Base-by-base conservation (phyloP, 2,888 invertebrate genomes). In the Strigamia maritima region DNA sequence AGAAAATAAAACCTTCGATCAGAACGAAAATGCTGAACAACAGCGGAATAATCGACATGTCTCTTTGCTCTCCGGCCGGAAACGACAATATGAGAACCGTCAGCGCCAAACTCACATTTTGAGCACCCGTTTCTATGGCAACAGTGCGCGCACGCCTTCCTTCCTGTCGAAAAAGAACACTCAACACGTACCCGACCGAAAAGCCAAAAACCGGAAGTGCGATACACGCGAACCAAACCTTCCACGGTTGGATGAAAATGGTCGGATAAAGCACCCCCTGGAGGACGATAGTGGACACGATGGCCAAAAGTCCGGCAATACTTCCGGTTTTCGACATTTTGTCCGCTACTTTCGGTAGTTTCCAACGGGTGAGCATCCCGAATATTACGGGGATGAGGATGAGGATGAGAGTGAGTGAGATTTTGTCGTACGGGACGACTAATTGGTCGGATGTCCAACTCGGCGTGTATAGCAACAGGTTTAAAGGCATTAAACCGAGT, bases 41-140 rank as follows among this genome's bases (percentile, higher is more conserved):
- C 77, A 79, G 78, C 12, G 82, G 82, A 40, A 82, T 76, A 1
- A 81, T 60, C 12, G 79, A 54, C 7, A 80, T 79, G 10, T 78
- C 78, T 26, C 35, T 74, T 74, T 80, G 81, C 10, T 74, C 82
- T 3, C 81, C 76, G 19, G 81, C 80, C 22, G 82, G 81, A 79
- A 83, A 84, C 3, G 83, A 83, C 28, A 84, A 79, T 10, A 83
- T 82, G 12, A 84, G 81, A 28, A 85, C 81, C 6, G 84, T 84
- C 80, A 85, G 82, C 16, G 84, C 84, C 26, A 84, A 81, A 0
- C 84, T 84, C 54, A 84, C 84, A 79, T 85, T 85, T 76, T 85
- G 84, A 31, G 84, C 83, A 12, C 84, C 84, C 0, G 84, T 84
- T 80, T 85, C 84, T 65, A 84, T 81, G 75, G 83, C 83, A 40